These are phyloP conservation scores for Dione juno DNA, from an alignment of 2,888 invertebrate species.

Conservation along the genomic window DNA sequence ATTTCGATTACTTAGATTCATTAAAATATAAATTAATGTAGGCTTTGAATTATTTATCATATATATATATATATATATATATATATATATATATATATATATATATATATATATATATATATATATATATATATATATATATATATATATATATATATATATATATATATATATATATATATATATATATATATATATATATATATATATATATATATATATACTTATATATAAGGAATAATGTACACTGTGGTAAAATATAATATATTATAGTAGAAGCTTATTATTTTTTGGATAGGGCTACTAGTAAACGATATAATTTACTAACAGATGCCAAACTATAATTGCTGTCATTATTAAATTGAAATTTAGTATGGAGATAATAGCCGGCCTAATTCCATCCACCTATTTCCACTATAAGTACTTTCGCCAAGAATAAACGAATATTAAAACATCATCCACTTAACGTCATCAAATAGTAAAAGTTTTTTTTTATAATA, in stretches of 20 bases:
- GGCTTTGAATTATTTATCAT: background rate
- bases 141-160: background rate
- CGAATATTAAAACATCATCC: conserved; percentile 42
- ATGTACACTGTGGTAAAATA: background rate
- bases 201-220: background rate
- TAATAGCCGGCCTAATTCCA: conserved; percentile 12
- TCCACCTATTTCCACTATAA: conserved; percentile 11
- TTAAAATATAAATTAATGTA: too few species aligned
- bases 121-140: background rate
- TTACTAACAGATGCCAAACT: conserved; percentile 16
- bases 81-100: background rate
- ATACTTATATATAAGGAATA: background rate
- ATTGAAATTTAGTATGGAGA: conserved; percentile 33
- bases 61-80: background rate
- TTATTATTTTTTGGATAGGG: background rate
- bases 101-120: background rate
- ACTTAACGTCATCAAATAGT: conserved; percentile 39
- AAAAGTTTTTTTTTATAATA: conserved; percentile 46
- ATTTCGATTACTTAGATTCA: too few species aligned
- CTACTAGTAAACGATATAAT: background rate
- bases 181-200: background rate
- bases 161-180: background rate
- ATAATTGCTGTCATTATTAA: conserved; percentile 21
- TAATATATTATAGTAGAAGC: background rate
- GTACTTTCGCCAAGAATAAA: conserved; percentile 26